Percentiles rank a stretch among this genome's conserved stretches.
Evolutionary conservation across 2,888 invertebrate species (phyloP).

Genomic region (Craniophora ligustri): DNA sequence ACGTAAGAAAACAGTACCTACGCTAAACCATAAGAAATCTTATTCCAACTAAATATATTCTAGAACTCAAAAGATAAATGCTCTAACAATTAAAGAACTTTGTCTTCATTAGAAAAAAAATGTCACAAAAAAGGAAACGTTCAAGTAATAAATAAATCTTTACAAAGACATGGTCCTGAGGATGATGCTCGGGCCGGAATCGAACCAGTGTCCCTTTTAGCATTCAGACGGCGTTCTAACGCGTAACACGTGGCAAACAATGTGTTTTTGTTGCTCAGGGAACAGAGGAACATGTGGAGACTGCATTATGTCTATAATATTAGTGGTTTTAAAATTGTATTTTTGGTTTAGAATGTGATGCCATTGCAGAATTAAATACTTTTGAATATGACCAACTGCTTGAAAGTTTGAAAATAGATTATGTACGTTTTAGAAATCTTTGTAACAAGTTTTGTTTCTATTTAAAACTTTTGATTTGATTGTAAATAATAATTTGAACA

Average conservation of each 20-base stretch:
- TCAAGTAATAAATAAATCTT: constrained; percentile 50
- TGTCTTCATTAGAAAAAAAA: constrained; percentile 11
- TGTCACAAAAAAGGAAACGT: constrained; percentile 22
- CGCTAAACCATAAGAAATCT: no score
- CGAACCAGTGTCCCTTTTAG: constrained; percentile 76
- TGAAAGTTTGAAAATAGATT: no score
- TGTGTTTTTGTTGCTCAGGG: constrained; percentile 80
- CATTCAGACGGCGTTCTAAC: constrained; percentile 79
- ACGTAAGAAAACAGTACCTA: no score
- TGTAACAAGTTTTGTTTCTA: no score
- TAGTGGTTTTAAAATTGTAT: not conserved
- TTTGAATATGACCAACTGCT: no score
- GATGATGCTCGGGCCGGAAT: constrained; percentile 60
- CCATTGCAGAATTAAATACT: no score
- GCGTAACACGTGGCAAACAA: constrained; percentile 86
- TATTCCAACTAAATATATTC: not conserved
- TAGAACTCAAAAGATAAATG: constrained; percentile 13
- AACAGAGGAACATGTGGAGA: constrained; percentile 64
- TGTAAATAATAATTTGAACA: no score
- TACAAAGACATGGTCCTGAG: constrained; percentile 45
- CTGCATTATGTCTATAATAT: not conserved
- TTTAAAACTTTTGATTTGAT: no score
- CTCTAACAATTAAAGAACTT: constrained; percentile 14
- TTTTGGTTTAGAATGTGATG: no score
- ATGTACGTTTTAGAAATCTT: no score